Percentiles rank a stretch among this genome's conserved stretches.
Conservation (phyloP, 2,113 vertebrate genomes). For the Martes martes region DNA sequence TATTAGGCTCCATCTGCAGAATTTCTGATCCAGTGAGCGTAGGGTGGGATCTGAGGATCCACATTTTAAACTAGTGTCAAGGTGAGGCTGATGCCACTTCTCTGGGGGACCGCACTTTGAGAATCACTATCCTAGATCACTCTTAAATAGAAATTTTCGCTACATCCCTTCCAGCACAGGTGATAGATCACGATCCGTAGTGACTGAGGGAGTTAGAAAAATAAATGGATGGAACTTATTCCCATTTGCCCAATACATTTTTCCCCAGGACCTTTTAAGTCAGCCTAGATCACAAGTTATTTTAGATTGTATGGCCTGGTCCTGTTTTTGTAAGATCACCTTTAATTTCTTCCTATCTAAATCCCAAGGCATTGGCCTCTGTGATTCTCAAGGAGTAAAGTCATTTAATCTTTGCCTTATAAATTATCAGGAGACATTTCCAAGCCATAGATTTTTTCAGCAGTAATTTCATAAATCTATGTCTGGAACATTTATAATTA, state of each 20-base stretch:
- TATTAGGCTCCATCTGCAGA: not conserved
- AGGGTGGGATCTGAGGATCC: not conserved
- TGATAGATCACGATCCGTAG: not conserved
- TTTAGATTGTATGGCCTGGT: not conserved
- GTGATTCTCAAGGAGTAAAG: not conserved
- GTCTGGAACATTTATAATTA: not conserved
- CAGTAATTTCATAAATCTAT: conserved; percentile 13
- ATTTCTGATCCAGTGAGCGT: not conserved
- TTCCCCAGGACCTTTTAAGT: not conserved
- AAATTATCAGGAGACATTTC: not conserved
- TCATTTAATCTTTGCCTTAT: not conserved
- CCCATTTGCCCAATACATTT: not conserved
- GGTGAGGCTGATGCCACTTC: not conserved
- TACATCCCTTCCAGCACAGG: not conserved
- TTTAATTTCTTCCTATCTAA: conserved; percentile 18
- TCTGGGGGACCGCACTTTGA: not conserved
- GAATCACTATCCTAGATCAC: not conserved
- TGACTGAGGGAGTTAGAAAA: not conserved
- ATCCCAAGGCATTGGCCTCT: not conserved
- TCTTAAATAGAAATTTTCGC: not conserved
- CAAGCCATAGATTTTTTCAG: not conserved
- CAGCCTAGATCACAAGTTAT: not conserved
- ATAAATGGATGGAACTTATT: not conserved
- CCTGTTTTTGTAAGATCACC: not conserved
- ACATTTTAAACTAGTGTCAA: not conserved